Conservation (phyloP, 2,113 vertebrate species). For the Prionailurus bengalensis region DNA sequence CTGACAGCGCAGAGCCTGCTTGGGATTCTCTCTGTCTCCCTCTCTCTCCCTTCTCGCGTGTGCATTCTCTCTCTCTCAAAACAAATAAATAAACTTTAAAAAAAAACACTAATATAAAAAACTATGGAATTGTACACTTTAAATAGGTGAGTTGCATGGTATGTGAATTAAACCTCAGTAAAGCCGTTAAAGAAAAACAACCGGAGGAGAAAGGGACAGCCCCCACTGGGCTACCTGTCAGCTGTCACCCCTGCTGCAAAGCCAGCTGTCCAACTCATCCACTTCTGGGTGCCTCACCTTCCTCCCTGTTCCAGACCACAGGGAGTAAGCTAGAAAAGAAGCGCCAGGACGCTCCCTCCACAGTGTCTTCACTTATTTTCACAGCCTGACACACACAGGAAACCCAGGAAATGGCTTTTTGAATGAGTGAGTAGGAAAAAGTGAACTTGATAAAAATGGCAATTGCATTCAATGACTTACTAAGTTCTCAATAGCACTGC, state of each 20-base stretch:
- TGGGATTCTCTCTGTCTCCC: too few relatives aligned
- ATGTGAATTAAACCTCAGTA: background rate
- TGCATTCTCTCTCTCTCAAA: too few relatives aligned
- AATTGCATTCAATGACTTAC: background rate
- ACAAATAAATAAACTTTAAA: too few relatives aligned
- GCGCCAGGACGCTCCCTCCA: background rate
- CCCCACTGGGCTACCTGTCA: background rate
- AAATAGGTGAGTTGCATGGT: background rate
- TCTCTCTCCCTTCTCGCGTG: too few relatives aligned
- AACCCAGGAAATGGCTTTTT: background rate
- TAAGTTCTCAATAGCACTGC: background rate
- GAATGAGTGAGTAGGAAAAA: background rate
- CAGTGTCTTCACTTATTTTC: background rate
- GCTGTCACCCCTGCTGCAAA: background rate
- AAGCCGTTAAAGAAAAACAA: background rate
- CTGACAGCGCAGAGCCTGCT: too few relatives aligned
- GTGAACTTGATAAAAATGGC: background rate
- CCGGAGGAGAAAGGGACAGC: background rate
- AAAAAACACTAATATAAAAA: background rate
- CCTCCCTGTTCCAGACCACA: background rate
- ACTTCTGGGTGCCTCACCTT: background rate
- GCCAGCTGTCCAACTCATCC: background rate
- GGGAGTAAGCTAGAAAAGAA: background rate
- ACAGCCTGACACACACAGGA: background rate
- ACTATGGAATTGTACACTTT: background rate